Evolutionary conservation across 2,888 invertebrate genomes (phyloP).

Genomic region (Hydropsyche betteni): DNA sequence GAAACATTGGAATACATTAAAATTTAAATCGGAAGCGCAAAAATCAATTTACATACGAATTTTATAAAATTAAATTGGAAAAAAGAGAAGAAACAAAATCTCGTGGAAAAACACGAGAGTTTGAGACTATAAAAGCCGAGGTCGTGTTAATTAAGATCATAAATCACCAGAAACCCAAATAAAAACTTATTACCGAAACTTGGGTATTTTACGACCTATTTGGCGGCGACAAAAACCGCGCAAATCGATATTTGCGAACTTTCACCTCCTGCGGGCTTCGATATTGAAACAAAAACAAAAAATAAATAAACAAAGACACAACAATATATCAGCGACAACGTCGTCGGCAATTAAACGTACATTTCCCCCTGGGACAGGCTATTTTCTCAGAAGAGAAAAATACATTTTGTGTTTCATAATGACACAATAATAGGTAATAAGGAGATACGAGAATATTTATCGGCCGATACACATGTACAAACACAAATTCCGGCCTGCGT

Average conservation of each 20-base stretch:
- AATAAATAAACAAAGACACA: background rate
- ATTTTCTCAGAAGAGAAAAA: constrained; percentile 8
- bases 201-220: constrained; percentile 29
- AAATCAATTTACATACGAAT: no score
- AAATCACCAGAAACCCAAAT: constrained; percentile 33
- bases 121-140: constrained; percentile 26
- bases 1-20: no score
- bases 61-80: background rate
- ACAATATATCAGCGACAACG: background rate
- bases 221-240: constrained; percentile 32
- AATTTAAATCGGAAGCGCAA: no score
- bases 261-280: background rate
- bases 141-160: constrained; percentile 29
- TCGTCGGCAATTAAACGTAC: constrained; percentile 22
- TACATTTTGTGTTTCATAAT: constrained; percentile 25
- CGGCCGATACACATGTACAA: constrained; percentile 11
- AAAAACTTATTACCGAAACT: constrained; percentile 33
- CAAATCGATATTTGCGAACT: constrained; percentile 32
- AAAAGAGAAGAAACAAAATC: background rate
- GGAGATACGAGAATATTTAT: constrained; percentile 34
- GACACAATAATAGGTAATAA: constrained; percentile 33
- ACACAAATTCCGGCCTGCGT: constrained; percentile 22
- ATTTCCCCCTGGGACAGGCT: background rate
- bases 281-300: constrained; percentile 31
- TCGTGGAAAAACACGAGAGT: constrained; percentile 9